Evolutionary conservation across 2,888 invertebrate genomes (phyloP), one percentile per base, ranked within the genome.

Genomic region (Agrotis puta): DNA sequence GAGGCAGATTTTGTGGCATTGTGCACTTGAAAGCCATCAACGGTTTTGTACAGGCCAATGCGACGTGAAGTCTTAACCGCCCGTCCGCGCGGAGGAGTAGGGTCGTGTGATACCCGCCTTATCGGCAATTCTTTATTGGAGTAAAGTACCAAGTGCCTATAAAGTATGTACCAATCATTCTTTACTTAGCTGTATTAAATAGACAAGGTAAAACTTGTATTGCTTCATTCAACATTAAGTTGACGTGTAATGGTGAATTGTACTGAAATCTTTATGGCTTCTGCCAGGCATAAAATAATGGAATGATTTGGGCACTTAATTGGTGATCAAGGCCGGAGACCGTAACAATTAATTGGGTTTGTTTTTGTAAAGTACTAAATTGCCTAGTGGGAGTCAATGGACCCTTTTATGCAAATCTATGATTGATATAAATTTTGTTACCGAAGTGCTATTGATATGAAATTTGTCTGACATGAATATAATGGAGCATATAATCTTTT

Each of bases 311-410:
- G 56, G 43, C 47, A 43, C 50, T 18, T 56, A 33, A 71, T 65
- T 64, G 58, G 58, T 13, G 22, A 61, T 50, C 64, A 58, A 56
- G 59, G 50, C 50, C 64, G 20, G 11, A 43, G 53, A 57, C 20
- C 48, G 51, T 48, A 27, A 54, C 64, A 33, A 62, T 66, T 48
- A 39, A 53, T 70, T 70, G 50, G 16, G 57, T 72, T 48, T 73
- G 57, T 79, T 67, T 77, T 68, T 79, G 62, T 58, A 13, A 66
- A 66, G 18, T 47, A n/a, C n/a, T n/a, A 62, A 66, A 78, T 57
- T 54, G 24, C 14, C 27, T 20, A 16, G 13, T 56, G 20, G n/a
- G 22, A 22, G 62, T 33, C 47, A 45, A 53, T 33, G 14, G 14
- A 74, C 39, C 63, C 48, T 79, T 77, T 74, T 59, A 56, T 61